phyloP scores from a whole-genome alignment of 1,140 invertebrate genomes.

The Globodera ellingtonae region DNA sequence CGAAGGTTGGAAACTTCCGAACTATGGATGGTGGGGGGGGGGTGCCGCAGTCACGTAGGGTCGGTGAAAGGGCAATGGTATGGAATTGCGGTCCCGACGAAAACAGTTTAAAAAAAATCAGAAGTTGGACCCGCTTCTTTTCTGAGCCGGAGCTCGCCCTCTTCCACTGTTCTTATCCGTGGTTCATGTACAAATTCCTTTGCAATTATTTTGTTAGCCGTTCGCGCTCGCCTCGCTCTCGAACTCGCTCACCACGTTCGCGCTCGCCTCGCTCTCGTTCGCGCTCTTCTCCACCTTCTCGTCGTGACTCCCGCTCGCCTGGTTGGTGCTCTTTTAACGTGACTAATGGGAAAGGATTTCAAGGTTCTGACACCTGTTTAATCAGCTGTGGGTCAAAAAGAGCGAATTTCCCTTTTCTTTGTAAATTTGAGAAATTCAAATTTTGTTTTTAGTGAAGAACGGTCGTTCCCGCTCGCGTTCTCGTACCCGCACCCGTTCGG shows the following conservation, averaged over 20 bases:
- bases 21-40: too few relatives aligned
- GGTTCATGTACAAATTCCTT: too few relatives aligned
- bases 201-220: slow-evolving; percentile 15
- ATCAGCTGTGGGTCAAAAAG: not conserved
- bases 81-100: too few relatives aligned
- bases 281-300: slow-evolving; percentile 13
- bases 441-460: not conserved
- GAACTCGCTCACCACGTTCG: slow-evolving; percentile 38
- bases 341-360: too few relatives aligned
- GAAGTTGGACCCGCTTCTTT: too few relatives aligned
- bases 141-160: too few relatives aligned
- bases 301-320: not conserved
- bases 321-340: not conserved
- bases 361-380: not conserved
- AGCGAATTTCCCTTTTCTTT: too few relatives aligned
- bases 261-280: slow-evolving; percentile 33
- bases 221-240: slow-evolving; percentile 38
- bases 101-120: too few relatives aligned
- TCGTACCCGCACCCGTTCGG: slow-evolving; percentile 24
- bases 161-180: too few relatives aligned
- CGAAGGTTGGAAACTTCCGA: not conserved
- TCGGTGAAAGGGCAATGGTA: too few relatives aligned
- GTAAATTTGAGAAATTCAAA: not conserved
- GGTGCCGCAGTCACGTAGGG: too few relatives aligned
- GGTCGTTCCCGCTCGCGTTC: slow-evolving; percentile 22